Evolutionary conservation across 2,888 invertebrate genomes (phyloP).

Genomic region (Operophtera brumata): DNA sequence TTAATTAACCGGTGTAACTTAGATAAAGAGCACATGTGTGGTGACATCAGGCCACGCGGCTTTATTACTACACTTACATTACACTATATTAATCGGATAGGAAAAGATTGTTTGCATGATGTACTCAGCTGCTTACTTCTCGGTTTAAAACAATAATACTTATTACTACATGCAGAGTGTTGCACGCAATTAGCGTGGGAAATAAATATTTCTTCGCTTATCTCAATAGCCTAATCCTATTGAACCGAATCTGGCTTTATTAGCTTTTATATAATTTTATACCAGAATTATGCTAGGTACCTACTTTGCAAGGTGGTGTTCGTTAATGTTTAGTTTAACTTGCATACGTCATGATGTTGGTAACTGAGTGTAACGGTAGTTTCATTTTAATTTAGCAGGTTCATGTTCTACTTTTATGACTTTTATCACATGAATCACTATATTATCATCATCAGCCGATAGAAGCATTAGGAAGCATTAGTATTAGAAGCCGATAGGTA

Average conservation of each 20-base stretch:
- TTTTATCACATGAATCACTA: background rate
- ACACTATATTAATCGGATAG: background rate
- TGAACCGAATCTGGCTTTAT: conserved; percentile 46
- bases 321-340: too few relatives aligned
- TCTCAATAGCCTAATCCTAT: conserved; percentile 43
- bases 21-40: too few relatives aligned
- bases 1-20: too few relatives aligned
- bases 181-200: conserved; percentile 57
- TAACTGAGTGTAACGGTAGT: too few relatives aligned
- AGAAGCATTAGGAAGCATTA: too few relatives aligned
- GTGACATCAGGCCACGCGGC: too few relatives aligned
- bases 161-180: conserved; percentile 45
- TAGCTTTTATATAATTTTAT: conserved; percentile 47
- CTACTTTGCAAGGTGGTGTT: too few relatives aligned
- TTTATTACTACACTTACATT: too few relatives aligned
- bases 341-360: too few relatives aligned
- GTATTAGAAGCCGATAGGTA: too few relatives aligned
- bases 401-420: background rate
- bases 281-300: conserved; percentile 31
- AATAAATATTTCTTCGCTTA: conserved; percentile 47
- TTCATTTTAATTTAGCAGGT: too few relatives aligned
- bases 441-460: too few relatives aligned
- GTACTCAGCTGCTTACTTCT: conserved; percentile 30
- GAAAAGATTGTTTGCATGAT: background rate
- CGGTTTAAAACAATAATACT: conserved; percentile 43